Percentiles rank a stretch among this genome's conserved stretches.
Evolutionary conservation across 2,797 vertebrate species (phyloP).

Genomic region (Fundulus diaphanus): DNA sequence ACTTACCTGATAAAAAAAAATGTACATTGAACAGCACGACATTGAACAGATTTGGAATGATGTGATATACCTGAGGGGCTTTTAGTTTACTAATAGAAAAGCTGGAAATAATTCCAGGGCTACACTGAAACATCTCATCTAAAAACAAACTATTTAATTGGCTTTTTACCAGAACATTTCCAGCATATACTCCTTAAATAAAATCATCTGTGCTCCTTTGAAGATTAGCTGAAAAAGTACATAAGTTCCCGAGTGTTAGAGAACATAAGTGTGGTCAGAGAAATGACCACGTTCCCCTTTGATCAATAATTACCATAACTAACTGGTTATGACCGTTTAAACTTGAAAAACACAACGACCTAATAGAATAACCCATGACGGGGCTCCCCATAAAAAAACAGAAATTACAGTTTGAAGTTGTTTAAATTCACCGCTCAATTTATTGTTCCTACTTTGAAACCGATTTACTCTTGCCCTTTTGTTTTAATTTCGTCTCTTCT

Average conservation of each 20-base stretch:
- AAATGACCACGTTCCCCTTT: conserved; percentile 32
- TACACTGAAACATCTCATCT: background rate
- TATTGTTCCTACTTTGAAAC: conserved; percentile 42
- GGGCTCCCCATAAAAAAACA: conserved; percentile 52
- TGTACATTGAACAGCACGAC: background rate
- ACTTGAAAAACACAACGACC: conserved; percentile 54
- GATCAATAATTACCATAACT: conserved; percentile 53
- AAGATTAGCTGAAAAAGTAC: no score
- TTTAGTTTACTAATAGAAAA: background rate
- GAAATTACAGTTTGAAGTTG: conserved; percentile 30
- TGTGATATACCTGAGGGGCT: background rate
- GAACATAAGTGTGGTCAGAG: conserved; percentile 11
- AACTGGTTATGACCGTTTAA: conserved; percentile 60
- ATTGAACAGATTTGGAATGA: background rate
- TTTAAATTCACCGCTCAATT: conserved; percentile 53
- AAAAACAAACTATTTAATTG: background rate
- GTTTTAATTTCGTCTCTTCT: conserved; percentile 53
- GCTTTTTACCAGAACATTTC: background rate
- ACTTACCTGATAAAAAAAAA: background rate
- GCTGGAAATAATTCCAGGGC: background rate
- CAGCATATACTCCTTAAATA: background rate
- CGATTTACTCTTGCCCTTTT: conserved; percentile 42
- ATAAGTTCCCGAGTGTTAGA: background rate
- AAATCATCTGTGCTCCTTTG: background rate
- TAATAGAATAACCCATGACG: conserved; percentile 21